Base-by-base conservation (phyloP, 1,140 invertebrate species). In the Drosophila grimshawi region DNA sequence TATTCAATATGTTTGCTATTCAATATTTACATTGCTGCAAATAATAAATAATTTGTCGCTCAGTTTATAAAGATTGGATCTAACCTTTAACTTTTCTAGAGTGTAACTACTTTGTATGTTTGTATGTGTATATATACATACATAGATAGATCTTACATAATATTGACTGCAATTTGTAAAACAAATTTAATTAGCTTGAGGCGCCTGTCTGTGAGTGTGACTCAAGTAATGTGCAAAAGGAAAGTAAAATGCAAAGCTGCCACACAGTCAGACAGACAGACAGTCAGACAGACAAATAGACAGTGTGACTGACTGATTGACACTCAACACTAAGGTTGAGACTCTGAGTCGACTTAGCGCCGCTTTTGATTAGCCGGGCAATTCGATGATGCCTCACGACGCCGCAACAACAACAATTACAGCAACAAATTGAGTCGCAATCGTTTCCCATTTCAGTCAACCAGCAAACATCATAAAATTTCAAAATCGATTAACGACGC, bases 151-250 rank as follows among this genome's bases (percentile, higher is more conserved):
- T 49, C 56, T 68, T 68, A 43, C 56, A 68, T 68, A 68, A 68
- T 61, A 60, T 68, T 52, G 8, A 55, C 10, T 41, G 46, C 72
- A 75, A 64, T 70, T 70, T 75, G 72, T 69, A 39, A 45, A 62
- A 46, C 67, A 75, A 75, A 75, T 75, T 75, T 59, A 70, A 75
- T 75, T 75, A 75, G 72, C 33, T 69, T 65, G 46, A 56, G 41
- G 8, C 30, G 62, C 11, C 30, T 2, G 32, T 32, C 32, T 37
- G 19, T 35, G 66, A 56, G 32, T 52, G 35, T 32, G 55, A 46
- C 66, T 63, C 72, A 70, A 75, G 66, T 75, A 75, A 75, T 70
- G 60, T 53, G 55, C 64, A 48, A 75, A 75, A 60, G 65, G 41
- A 61, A 73, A 59, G n/a, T 67, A 56, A 68, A 59, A 59, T 39